A percentile compares a stretch with the other conserved stretches of the same genome.
Conservation (phyloP, 1,140 invertebrate genomes). For the Trachymyrmex septentrionalis region DNA sequence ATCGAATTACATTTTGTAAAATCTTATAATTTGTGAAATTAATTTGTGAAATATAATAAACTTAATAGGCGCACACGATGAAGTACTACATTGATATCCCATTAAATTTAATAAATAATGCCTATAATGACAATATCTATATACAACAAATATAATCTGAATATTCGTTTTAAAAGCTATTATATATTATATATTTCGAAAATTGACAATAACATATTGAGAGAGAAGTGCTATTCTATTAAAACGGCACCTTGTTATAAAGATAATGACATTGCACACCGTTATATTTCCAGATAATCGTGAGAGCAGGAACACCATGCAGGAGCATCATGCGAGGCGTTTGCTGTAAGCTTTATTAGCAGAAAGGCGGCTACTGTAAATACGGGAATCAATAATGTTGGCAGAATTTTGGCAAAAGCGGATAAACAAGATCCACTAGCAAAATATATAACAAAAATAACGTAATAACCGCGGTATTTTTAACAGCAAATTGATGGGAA, state of each 20-base stretch:
- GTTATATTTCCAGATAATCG: constrained; percentile 22
- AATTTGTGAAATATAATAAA: constrained; percentile 27
- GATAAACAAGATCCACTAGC: neutral
- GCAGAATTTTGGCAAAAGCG: neutral
- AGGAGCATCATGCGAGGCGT: neutral
- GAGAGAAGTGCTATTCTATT: constrained; percentile 27
- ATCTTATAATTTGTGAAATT: constrained; percentile 39
- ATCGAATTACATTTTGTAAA: constrained; percentile 8
- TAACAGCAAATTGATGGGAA: neutral
- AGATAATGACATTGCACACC: constrained; percentile 24
- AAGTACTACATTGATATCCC: constrained; percentile 21
- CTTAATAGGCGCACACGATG: constrained; percentile 7
- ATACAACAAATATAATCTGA: constrained; percentile 6
- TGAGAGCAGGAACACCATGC: neutral
- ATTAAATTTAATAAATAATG: constrained; percentile 36
- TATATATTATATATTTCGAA: too few relatives aligned
- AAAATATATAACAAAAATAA: neutral
- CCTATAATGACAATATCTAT: constrained; percentile 3
- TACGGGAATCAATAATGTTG: neutral
- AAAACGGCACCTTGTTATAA: constrained; percentile 11
- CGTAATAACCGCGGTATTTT: neutral
- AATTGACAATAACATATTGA: constrained; percentile 39
- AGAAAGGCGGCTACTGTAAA: neutral
- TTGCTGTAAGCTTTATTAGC: constrained; percentile 14
- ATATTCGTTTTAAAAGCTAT: constrained; percentile 20